phyloP scores from a whole-genome alignment of 2,888 invertebrate species.

The Macaria liturata region DNA sequence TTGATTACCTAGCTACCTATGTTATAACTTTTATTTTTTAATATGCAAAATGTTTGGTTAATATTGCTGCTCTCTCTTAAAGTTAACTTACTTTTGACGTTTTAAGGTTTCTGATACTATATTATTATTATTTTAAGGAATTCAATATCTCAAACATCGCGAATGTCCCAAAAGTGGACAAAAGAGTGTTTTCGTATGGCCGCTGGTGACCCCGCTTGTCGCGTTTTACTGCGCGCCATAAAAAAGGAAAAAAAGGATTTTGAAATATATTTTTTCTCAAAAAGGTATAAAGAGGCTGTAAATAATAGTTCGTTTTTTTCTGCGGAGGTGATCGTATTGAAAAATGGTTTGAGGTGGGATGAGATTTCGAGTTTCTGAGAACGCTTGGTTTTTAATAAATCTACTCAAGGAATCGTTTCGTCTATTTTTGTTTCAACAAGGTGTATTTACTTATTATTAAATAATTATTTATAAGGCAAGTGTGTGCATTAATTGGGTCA shows the following conservation, averaged over 20 bases:
- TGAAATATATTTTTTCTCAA: conserved; percentile 50
- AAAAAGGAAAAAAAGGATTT: conserved; percentile 50
- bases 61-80: no score
- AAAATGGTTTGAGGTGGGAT: conserved; percentile 36
- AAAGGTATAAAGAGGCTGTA: conserved; percentile 53
- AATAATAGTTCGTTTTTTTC: conserved; percentile 57
- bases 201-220: conserved; percentile 55
- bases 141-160: background rate
- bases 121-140: no score
- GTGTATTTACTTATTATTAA: no score
- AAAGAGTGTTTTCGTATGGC: conserved; percentile 44
- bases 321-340: conserved; percentile 41
- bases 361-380: conserved; percentile 12
- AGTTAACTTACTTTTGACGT: no score
- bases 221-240: conserved; percentile 59
- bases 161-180: conserved; percentile 15
- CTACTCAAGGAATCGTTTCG: no score
- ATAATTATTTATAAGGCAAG: no score
- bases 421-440: no score
- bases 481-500: no score
- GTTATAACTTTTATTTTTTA: no score
- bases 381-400: conserved; percentile 3
- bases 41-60: no score
- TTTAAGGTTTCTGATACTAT: no score
- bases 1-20: no score